Conservation (phyloP, 64 coral and sea anemone genomes). For the Orbicella faveolata region DNA sequence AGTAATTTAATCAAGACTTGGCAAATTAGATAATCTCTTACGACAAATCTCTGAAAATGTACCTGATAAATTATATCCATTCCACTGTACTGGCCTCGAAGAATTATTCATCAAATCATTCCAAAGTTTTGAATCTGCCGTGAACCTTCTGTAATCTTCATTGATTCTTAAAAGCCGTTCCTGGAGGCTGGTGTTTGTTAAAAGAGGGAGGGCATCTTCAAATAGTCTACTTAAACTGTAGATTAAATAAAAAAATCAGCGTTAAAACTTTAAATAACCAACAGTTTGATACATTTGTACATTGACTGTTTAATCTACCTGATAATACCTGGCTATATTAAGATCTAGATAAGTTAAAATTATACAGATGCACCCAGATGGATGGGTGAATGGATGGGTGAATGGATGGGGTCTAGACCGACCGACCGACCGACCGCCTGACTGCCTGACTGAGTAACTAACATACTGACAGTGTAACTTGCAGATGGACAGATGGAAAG, state of each 20-base stretch:
- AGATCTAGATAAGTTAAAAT: no score
- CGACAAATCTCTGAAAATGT: neutral
- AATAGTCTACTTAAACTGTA: constrained; percentile 43
- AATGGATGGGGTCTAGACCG: no score
- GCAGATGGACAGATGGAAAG: no score
- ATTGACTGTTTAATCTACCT: no score
- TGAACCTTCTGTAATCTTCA: constrained; percentile 5
- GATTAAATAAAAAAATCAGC: neutral
- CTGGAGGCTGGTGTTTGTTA: constrained; percentile 36
- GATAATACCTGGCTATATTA: no score
- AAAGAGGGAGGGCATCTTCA: constrained; percentile 51
- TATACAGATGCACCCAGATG: no score
- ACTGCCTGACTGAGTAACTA: no score
- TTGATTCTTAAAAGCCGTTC: constrained; percentile 37
- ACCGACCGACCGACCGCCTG: no score
- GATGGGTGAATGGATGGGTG: no score
- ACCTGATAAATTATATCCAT: constrained; percentile 27
- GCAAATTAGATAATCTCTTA: no score
- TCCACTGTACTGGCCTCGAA: constrained; percentile 10
- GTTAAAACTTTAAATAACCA: neutral
- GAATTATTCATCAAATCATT: neutral
- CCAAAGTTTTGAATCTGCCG: constrained; percentile 31
- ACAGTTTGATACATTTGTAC: neutral
- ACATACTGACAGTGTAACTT: no score
- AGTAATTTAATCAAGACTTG: no score